These are phyloP conservation scores for Aurelia sp. DNA, from an alignment of 30 jellyfish, hydroid and myxozoan genomes.

Conservation along the genomic window DNA sequence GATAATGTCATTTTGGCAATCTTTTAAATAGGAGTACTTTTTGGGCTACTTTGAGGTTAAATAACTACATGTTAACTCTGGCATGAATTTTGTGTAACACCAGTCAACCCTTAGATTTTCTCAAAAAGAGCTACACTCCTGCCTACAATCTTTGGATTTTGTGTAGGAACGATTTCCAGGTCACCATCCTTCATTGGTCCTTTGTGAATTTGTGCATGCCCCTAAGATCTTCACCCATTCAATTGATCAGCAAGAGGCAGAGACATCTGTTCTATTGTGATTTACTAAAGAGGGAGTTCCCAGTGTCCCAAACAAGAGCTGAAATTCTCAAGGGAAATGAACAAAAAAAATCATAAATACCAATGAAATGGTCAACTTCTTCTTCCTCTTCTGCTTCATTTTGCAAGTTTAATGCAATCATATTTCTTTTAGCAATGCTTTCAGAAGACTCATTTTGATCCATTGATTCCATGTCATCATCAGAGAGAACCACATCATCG, in stretches of 20 bases:
- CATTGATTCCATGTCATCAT: conserved; percentile 39
- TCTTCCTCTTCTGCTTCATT: conserved; percentile 89
- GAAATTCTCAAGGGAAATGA: neutral
- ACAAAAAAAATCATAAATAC: conserved; percentile 7
- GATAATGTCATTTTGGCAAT: too few relatives aligned
- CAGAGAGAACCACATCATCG: conserved; percentile 46
- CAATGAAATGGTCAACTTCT: conserved; percentile 76
- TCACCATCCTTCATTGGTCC: too few relatives aligned
- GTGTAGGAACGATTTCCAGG: too few relatives aligned
- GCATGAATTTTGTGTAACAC: too few relatives aligned
- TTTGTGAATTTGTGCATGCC: too few relatives aligned
- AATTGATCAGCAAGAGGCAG: neutral
- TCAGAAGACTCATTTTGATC: conserved; percentile 76
- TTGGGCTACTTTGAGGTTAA: too few relatives aligned
- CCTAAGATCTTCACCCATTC: too few relatives aligned
- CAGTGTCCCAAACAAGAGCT: neutral
- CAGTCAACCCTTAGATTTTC: too few relatives aligned
- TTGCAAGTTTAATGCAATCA: conserved; percentile 65
- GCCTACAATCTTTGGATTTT: too few relatives aligned
- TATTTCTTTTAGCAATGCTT: conserved; percentile 62
- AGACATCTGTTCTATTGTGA: neutral
- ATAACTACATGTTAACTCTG: too few relatives aligned
- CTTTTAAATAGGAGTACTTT: too few relatives aligned
- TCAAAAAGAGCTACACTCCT: too few relatives aligned
- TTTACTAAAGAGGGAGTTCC: neutral